These are phyloP conservation scores for Apostichopus leukothele DNA, from an alignment of 53 echinoderm and acorn worm species.

Conservation along the genomic window DNA sequence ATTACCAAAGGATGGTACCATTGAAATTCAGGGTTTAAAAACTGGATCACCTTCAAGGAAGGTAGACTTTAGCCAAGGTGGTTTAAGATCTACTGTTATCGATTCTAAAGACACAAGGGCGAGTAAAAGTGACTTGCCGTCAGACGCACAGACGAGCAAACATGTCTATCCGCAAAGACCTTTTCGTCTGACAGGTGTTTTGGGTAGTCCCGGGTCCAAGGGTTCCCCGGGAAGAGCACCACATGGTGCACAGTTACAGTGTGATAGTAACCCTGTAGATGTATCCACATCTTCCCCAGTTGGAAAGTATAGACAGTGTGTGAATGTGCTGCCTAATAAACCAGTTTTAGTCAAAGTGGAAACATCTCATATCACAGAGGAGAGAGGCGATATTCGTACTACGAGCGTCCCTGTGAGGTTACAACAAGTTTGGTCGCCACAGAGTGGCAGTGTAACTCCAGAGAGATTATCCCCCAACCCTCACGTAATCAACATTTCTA, in stretches of 20 bases:
- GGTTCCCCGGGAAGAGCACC: background rate
- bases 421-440: background rate
- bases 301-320: constrained; percentile 3
- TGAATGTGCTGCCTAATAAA: constrained; percentile 40
- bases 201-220: constrained; percentile 35
- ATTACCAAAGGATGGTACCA: constrained; percentile 36
- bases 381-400: constrained; percentile 32
- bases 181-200: constrained; percentile 58
- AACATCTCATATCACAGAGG: constrained; percentile 1
- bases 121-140: background rate
- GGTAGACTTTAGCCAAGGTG: background rate
- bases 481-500: constrained; percentile 29
- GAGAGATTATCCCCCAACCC: background rate
- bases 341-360: constrained; percentile 39
- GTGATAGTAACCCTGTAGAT: background rate
- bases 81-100: background rate
- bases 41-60: background rate
- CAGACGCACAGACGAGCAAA: background rate
- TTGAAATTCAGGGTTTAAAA: constrained; percentile 28
- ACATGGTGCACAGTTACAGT: background rate
- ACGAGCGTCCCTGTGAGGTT: constrained; percentile 1
- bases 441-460: background rate
- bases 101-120: background rate
- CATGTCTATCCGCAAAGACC: constrained; percentile 46
- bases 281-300: constrained; percentile 10